These are phyloP conservation scores for Rousettus madagascariensis DNA, from an alignment of 2,797 vertebrate species.

Conservation along the genomic window DNA sequence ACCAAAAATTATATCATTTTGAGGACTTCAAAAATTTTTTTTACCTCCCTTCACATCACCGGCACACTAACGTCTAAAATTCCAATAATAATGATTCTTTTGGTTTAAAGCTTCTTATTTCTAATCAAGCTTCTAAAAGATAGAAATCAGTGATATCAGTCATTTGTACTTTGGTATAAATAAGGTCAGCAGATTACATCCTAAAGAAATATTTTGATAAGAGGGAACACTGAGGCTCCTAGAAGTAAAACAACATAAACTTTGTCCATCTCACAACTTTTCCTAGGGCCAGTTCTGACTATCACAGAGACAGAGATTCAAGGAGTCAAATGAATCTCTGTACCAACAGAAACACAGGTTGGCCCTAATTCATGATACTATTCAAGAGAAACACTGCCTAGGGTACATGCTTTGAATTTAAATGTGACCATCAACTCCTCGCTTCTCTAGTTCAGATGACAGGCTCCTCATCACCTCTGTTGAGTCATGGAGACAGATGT, in stretches of 20 bases:
- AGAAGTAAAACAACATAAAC: background rate
- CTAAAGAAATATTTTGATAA: background rate
- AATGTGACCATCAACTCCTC: background rate
- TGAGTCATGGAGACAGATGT: background rate
- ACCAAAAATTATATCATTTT: background rate
- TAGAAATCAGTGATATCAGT: background rate
- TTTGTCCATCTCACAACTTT: background rate
- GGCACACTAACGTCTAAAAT: background rate
- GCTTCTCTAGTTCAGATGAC: background rate
- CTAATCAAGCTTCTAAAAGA: background rate
- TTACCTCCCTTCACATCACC: background rate
- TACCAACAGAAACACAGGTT: background rate
- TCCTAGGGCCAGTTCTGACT: background rate
- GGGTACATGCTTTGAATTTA: background rate
- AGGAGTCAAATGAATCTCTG: background rate
- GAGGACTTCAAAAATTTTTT: background rate
- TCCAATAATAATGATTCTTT: background rate
- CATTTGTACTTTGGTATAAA: background rate
- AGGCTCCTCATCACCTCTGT: background rate
- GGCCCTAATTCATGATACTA: background rate
- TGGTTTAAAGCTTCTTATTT: background rate
- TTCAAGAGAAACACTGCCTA: background rate
- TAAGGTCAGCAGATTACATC: background rate
- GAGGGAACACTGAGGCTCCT: background rate
- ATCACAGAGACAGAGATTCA: background rate